phyloP scores from a whole-genome alignment of 2,113 vertebrate species.

The Hippoglossus stenolepis region DNA sequence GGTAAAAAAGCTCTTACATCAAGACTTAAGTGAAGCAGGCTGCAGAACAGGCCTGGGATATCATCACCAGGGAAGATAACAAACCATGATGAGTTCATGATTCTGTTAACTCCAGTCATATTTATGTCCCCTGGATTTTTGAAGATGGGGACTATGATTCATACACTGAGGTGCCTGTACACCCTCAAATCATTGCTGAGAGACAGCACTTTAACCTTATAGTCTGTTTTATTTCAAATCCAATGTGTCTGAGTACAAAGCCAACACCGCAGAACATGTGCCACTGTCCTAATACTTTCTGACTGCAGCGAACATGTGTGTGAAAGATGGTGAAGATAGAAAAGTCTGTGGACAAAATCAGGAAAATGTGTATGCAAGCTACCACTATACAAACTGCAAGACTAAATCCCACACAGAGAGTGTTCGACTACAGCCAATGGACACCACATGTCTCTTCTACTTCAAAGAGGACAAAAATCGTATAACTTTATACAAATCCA shows the following conservation, averaged over 20 bases:
- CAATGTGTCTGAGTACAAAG: constrained; percentile 1
- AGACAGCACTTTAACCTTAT: background rate
- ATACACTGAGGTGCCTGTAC: background rate
- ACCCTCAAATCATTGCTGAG: background rate
- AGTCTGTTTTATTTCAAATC: constrained; percentile 15
- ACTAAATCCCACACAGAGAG: constrained; percentile 68
- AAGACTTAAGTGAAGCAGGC: constrained; percentile 1
- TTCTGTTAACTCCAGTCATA: background rate
- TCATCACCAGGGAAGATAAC: constrained; percentile 2
- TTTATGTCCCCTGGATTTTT: background rate
- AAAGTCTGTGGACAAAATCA: constrained; percentile 25
- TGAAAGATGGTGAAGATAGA: constrained; percentile 48
- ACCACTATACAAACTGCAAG: constrained; percentile 56
- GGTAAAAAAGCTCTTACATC: constrained; percentile 12
- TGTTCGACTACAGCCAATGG: constrained; percentile 54
- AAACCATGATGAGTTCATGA: background rate
- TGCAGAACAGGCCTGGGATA: constrained; percentile 3
- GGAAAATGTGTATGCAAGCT: constrained; percentile 38
- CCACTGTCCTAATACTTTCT: constrained; percentile 24
- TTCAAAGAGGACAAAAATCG: constrained; percentile 50
- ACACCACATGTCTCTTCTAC: constrained; percentile 67
- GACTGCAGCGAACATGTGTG: constrained; percentile 39
- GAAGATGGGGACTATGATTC: background rate
- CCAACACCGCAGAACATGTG: constrained; percentile 37
- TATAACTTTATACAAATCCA: constrained; percentile 34